Percentiles rank a stretch among this genome's conserved stretches.
Evolutionary conservation across 2,797 vertebrate genomes (phyloP).

Genomic region (Spinibarbus caldwelli): DNA sequence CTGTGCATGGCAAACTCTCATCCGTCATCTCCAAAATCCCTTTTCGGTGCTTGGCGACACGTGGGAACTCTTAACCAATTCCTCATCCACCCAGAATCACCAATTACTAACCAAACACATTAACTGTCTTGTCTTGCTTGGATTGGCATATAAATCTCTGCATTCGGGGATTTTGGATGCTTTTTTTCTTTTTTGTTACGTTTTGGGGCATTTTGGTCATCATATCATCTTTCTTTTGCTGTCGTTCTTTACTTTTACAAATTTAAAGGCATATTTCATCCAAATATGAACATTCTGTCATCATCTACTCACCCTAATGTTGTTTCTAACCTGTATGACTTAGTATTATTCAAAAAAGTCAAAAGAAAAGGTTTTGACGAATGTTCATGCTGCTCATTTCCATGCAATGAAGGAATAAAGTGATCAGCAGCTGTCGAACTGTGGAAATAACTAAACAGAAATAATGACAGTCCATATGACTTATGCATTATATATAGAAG

Average conservation of each 20-base stretch:
- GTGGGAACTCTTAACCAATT: constrained; percentile 30
- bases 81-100: constrained; percentile 35
- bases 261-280: not conserved
- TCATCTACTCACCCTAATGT: not conserved
- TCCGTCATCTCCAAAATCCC: constrained; percentile 51
- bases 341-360: not conserved
- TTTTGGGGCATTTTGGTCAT: constrained; percentile 15
- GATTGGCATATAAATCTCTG: constrained; percentile 45
- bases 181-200: not conserved
- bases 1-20: constrained; percentile 77
- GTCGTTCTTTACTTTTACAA: not conserved
- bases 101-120: constrained; percentile 79
- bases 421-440: not conserved
- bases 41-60: constrained; percentile 51
- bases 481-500: not conserved
- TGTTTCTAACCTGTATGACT: not conserved
- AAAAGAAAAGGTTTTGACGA: not conserved
- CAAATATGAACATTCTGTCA: constrained; percentile 8
- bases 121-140: constrained; percentile 74
- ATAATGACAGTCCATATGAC: not conserved
- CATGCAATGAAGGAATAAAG: not conserved
- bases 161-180: constrained; percentile 48
- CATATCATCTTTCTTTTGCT: constrained; percentile 26
- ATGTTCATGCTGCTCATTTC: constrained; percentile 15
- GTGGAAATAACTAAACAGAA: not conserved